These are phyloP conservation scores for Vollenhovia emeryi DNA, from an alignment of 1,140 invertebrate genomes.

Conservation along the genomic window DNA sequence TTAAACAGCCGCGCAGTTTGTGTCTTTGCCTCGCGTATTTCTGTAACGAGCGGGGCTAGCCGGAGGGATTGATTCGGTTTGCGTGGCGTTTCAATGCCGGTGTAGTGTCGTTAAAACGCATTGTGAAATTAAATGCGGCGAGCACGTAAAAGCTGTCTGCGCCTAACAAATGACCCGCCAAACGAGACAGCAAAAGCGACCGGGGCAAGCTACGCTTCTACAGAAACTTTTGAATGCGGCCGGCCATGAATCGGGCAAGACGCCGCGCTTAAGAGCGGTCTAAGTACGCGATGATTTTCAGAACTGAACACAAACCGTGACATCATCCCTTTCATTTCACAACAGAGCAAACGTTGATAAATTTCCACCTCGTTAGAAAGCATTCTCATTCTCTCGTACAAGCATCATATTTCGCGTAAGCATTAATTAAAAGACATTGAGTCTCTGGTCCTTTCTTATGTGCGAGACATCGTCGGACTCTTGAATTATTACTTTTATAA, in stretches of 20 bases:
- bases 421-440: not conserved
- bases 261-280: conserved; percentile 6
- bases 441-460: not conserved
- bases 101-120: conserved; percentile 62
- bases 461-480: not conserved
- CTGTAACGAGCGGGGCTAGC: not conserved
- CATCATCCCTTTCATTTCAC: conserved; percentile 2
- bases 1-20: not conserved
- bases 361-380: conserved; percentile 29
- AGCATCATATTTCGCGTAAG: not conserved
- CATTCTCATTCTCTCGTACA: not conserved
- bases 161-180: conserved; percentile 61
- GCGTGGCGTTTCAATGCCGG: conserved; percentile 46
- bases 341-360: conserved; percentile 32
- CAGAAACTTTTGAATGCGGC: conserved; percentile 41
- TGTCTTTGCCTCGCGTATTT: conserved; percentile 11
- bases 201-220: conserved; percentile 13
- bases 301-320: conserved; percentile 18
- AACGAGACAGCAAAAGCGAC: conserved; percentile 39
- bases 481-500: too few relatives aligned
- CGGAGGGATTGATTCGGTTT: conserved; percentile 44
- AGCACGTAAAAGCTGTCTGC: conserved; percentile 65
- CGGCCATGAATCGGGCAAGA: conserved; percentile 54
- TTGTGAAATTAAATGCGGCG: conserved; percentile 70
- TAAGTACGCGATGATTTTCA: conserved; percentile 40